Conservation (phyloP, 2,797 vertebrate species). For the Xerus rutilus region DNA sequence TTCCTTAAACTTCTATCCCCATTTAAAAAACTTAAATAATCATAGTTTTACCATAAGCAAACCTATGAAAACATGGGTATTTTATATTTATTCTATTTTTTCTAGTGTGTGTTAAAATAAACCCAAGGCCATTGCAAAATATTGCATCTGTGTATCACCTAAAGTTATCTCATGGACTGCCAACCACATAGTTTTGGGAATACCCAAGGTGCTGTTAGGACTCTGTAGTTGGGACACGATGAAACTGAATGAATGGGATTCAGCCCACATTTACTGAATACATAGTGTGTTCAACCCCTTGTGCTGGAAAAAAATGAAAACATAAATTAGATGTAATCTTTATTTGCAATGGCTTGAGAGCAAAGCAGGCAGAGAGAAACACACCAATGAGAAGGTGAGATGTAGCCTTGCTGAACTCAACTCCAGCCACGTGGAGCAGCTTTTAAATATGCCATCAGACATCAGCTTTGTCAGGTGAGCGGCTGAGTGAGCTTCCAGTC, state of each 20-base stretch:
- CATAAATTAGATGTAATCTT: background rate
- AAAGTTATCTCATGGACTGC: background rate
- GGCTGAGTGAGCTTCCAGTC: background rate
- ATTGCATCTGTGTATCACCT: background rate
- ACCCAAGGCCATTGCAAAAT: background rate
- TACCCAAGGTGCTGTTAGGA: background rate
- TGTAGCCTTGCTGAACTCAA: background rate
- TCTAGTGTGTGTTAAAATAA: background rate
- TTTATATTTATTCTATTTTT: background rate
- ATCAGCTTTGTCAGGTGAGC: background rate
- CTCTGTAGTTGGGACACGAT: background rate
- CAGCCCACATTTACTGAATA: background rate
- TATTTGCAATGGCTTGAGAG: slow-evolving; percentile 1
- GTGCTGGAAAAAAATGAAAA: background rate
- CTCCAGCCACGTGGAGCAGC: background rate
- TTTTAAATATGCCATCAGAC: background rate
- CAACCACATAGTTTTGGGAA: background rate
- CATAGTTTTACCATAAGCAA: background rate
- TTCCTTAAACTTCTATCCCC: background rate
- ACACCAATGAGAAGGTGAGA: background rate
- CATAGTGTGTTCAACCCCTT: background rate
- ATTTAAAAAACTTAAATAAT: background rate
- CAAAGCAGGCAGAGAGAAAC: background rate
- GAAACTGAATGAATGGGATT: background rate
- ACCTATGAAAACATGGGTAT: background rate